Base-by-base conservation (phyloP, 2,113 vertebrate genomes). In the Gila orcuttii region DNA sequence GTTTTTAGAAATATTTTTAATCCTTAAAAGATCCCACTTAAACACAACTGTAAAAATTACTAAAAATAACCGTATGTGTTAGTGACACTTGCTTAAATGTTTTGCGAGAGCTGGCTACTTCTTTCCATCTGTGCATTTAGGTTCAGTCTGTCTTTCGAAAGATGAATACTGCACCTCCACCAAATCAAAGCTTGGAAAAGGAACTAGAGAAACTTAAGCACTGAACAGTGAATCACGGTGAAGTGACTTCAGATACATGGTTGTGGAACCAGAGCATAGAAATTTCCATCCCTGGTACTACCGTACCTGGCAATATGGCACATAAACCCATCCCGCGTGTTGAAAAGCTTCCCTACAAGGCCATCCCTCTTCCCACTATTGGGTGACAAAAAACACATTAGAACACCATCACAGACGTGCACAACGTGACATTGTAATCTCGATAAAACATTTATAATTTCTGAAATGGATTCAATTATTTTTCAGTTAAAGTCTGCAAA, bases 321-420 rank as follows among this genome's bases (percentile, higher is more conserved):
- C 31, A 71, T 19, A 42, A 10, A 71, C 3, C 68, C 68, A 3
- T 23, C 0, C 0, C 33, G 68, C 0, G 68, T 71, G 19, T 10
- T 42, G 68, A 71, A 71, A 71, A 71, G 68, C 33, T 71, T 71
- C 68, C 68, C 68, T 9, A 36, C 68, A 23, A 11, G 9, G 68
- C 68, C 68, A 21, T 3, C 0, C 0, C 33, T 31, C 33, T 15
- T 71, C 19, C 0, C 8, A 71, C 68, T 71, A 71, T 4, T 1
- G 33, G 68, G 8, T 2, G 68, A 36, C 1, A 71, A 71, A 71
- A 3, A 71, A 0, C 19, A 71, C 36, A 71, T 71, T 21, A 33
- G n/a, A n/a, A n/a, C n/a, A n/a, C n/a, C n/a, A 68, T 19, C 19
- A 71, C 6, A 36, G 4, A 68, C 1, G 0, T 33, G 4, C 9